A percentile compares a stretch with the other conserved stretches of the same genome.
Conservation (phyloP, 2,113 vertebrate species). For the Phylloscopus whistleri region DNA sequence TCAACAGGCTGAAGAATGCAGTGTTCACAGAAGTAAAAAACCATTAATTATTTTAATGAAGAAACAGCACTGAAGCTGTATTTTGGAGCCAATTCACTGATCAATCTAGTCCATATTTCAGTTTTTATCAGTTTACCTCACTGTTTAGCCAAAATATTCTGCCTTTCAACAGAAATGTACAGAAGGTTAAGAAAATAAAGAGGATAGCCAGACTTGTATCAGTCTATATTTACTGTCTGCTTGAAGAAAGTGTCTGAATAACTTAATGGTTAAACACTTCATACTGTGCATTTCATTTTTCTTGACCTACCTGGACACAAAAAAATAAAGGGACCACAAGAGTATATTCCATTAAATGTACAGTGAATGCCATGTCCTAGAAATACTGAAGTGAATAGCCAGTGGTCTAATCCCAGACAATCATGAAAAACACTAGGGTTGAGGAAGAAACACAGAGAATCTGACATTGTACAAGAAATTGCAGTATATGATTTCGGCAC, state of each 20-base stretch:
- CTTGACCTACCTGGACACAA: background rate
- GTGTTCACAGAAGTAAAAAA: background rate
- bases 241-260: background rate
- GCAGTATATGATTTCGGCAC: background rate
- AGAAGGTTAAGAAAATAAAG: background rate
- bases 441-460: background rate
- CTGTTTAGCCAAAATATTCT: background rate
- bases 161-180: background rate
- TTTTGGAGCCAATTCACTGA: background rate
- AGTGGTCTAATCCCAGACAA: background rate
- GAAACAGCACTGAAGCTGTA: background rate
- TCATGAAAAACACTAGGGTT: background rate
- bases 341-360: background rate
- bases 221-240: background rate
- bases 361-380: rapidly evolving
- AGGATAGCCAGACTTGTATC: background rate
- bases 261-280: background rate
- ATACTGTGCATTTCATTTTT: background rate
- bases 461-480: background rate
- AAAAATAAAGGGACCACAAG: background rate
- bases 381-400: background rate
- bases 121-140: background rate
- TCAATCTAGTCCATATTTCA: background rate
- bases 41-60: background rate
- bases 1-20: background rate